Evolutionary conservation across 2,888 invertebrate genomes (phyloP).

Genomic region (Hyles lineata): DNA sequence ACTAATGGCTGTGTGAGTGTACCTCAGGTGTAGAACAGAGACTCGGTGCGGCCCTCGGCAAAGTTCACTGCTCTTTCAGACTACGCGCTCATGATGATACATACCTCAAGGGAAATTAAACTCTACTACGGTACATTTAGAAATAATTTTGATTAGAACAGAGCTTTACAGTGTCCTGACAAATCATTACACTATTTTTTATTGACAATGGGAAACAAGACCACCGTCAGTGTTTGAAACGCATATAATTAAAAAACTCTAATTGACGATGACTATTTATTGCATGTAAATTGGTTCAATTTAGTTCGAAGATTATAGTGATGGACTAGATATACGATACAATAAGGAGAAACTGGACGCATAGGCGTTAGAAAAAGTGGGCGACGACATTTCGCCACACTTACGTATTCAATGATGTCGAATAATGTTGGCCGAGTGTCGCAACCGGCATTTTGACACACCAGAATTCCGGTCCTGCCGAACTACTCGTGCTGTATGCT

Average conservation of each 20-base stretch:
- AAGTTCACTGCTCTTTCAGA: conserved; percentile 80
- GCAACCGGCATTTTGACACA: conserved; percentile 62
- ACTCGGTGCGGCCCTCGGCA: conserved; percentile 68
- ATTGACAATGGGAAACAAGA: conserved; percentile 60
- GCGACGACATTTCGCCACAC: conserved; percentile 56
- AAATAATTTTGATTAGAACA: conserved; percentile 44
- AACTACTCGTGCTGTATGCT: conserved; percentile 53
- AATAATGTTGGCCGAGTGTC: conserved; percentile 49
- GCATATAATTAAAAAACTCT: conserved; percentile 34
- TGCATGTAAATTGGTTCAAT: neutral
- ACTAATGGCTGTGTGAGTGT: conserved; percentile 77
- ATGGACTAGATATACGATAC: neutral
- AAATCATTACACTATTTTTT: conserved; percentile 62
- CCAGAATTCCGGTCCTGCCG: conserved; percentile 61
- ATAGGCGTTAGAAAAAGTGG: conserved; percentile 49
- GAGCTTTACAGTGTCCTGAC: conserved; percentile 50
- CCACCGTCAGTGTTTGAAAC: conserved; percentile 55
- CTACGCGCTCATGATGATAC: conserved; percentile 51
- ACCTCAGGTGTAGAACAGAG: conserved; percentile 76
- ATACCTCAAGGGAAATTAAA: conserved; percentile 53
- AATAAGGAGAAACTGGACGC: neutral
- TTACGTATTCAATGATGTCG: conserved; percentile 52
- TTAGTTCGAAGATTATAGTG: conserved; percentile 11
- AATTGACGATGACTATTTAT: neutral
- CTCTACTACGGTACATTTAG: conserved; percentile 52